Conservation (phyloP, 2,797 vertebrate genomes). For the Pristis pectinata region DNA sequence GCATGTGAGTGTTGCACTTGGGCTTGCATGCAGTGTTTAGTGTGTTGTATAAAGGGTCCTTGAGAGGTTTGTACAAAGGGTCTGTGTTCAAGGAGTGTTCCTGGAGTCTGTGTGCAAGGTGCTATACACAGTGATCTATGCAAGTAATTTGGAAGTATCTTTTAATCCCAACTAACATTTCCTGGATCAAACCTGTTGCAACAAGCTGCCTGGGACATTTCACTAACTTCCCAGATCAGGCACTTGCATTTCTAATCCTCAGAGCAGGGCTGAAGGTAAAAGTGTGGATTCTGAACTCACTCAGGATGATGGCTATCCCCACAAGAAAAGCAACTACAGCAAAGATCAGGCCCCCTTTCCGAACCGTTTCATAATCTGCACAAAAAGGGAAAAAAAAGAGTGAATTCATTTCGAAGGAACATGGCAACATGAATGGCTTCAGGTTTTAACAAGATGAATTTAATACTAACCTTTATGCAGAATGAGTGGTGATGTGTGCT, state of each 20-base stretch:
- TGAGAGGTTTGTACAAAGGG: neutral
- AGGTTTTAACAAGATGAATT: neutral
- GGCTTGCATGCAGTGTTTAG: neutral
- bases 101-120: neutral
- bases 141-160: too few species aligned
- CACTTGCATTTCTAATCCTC: neutral
- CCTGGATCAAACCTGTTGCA: neutral
- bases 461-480: neutral
- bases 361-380: slow-evolving; percentile 68
- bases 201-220: neutral
- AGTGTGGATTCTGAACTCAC: slow-evolving; percentile 55
- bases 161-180: neutral
- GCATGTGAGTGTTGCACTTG: neutral
- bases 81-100: neutral
- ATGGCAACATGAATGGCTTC: too few species aligned
- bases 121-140: neutral
- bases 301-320: slow-evolving; percentile 68
- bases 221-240: neutral
- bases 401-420: neutral
- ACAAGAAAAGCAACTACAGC: slow-evolving; percentile 67
- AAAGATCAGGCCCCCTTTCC: slow-evolving; percentile 72
- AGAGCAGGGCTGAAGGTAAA: neutral
- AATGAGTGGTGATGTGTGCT: neutral
- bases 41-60: too few species aligned
- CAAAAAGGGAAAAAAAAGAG: neutral